phyloP scores from a whole-genome alignment of 2,888 invertebrate genomes.

The Parthenolecanium corni region DNA sequence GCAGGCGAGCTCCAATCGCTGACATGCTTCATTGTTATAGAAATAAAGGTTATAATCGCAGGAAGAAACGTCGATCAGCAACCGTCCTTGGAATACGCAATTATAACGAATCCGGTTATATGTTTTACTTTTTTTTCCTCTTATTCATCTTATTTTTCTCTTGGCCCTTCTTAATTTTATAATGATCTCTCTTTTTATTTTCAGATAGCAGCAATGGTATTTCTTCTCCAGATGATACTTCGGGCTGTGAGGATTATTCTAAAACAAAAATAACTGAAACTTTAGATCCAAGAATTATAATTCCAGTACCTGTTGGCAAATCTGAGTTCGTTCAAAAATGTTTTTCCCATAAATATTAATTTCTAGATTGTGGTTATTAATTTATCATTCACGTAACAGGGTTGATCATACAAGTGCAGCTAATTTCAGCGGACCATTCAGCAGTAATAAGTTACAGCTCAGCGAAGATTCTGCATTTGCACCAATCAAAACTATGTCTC shows the following conservation, averaged over 20 bases:
- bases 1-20: slow-evolving; percentile 16
- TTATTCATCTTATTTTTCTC: neutral
- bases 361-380: neutral
- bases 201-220: slow-evolving; percentile 22
- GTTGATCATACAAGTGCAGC: neutral
- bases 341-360: neutral
- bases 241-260: slow-evolving; percentile 20
- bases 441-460: slow-evolving; percentile 10
- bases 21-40: slow-evolving; percentile 19
- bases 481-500: slow-evolving; percentile 14
- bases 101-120: slow-evolving; percentile 18
- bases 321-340: neutral
- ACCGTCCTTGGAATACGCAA: slow-evolving; percentile 19
- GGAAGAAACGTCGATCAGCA: slow-evolving; percentile 17
- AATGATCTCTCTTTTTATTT: neutral
- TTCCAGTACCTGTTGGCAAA: slow-evolving; percentile 23
- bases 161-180: neutral
- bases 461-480: slow-evolving; percentile 25
- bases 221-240: slow-evolving; percentile 20
- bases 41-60: slow-evolving; percentile 1
- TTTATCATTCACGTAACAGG: neutral
- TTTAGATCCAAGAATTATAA: slow-evolving; percentile 10
- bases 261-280: neutral
- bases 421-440: slow-evolving; percentile 8
- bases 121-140: neutral